Conservation (phyloP, 1,140 invertebrate genomes). For the Drosophila persimilis region DNA sequence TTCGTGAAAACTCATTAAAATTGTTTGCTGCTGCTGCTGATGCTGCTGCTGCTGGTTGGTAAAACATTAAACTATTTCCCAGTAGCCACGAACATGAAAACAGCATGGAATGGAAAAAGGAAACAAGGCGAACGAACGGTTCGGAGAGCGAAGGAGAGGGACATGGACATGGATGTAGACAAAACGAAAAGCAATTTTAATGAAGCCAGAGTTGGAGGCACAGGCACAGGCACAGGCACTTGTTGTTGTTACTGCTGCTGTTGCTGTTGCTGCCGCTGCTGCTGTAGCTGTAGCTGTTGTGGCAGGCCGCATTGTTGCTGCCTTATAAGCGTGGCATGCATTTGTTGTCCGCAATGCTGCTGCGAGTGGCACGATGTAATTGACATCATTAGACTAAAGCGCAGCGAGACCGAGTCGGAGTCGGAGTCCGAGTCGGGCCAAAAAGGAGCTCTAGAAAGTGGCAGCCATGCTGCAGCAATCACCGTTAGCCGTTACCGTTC, state of each 20-base stretch:
- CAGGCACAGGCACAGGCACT: conserved; percentile 33
- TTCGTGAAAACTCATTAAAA: conserved; percentile 77
- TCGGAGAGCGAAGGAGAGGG: conserved; percentile 33
- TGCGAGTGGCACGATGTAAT: conserved; percentile 78
- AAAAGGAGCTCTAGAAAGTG: conserved; percentile 73
- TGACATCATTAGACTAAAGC: conserved; percentile 80
- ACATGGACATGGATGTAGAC: conserved; percentile 38
- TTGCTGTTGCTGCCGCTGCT: conserved; percentile 30
- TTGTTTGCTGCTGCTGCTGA: conserved; percentile 20
- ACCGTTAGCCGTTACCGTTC: conserved; percentile 24
- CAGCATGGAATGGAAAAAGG: conserved; percentile 42
- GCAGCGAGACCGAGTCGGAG: conserved; percentile 46
- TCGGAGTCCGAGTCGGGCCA: conserved; percentile 21
- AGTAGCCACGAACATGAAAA: conserved; percentile 40
- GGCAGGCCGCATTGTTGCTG: conserved; percentile 67
- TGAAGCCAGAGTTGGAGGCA: conserved; percentile 66
- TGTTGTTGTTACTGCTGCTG: conserved; percentile 51
- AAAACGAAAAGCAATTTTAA: conserved; percentile 76
- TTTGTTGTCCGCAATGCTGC: conserved; percentile 65
- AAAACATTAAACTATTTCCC: conserved; percentile 42
- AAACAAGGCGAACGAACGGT: conserved; percentile 40
- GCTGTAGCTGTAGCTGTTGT: conserved; percentile 40
- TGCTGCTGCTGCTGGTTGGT: conserved; percentile 18
- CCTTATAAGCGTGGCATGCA: conserved; percentile 72
- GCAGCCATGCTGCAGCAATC: conserved; percentile 4